A percentile compares a stretch with the other conserved stretches of the same genome.
These are phyloP conservation scores for Misgurnus anguillicaudatus DNA, from an alignment of 2,113 vertebrate genomes.

Conservation along the genomic window DNA sequence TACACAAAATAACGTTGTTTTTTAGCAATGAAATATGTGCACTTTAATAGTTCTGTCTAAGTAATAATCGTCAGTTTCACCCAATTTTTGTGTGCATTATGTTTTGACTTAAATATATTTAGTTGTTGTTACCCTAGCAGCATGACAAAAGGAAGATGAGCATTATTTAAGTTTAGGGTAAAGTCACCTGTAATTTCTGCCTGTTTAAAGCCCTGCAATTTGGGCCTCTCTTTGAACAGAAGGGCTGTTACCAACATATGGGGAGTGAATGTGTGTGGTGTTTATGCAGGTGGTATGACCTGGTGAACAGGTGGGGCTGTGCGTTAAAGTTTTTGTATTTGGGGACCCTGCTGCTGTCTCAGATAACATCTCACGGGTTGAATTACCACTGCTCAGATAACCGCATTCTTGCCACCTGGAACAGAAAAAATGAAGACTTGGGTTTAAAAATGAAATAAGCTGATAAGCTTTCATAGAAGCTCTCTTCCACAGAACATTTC, in stretches of 20 bases:
- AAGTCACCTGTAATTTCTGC: background rate
- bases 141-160: background rate
- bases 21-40: no score
- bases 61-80: background rate
- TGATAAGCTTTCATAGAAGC: background rate
- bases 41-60: background rate
- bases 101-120: background rate
- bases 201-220: background rate
- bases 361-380: constrained; percentile 1
- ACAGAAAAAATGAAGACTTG: background rate
- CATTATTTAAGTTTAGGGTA: background rate
- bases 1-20: no score
- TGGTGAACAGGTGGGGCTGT: constrained; percentile 1
- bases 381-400: constrained; percentile 18
- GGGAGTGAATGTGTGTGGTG: constrained; percentile 33
- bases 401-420: constrained; percentile 41
- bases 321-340: constrained; percentile 17
- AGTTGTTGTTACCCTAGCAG: background rate
- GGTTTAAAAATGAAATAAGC: background rate
- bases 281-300: constrained; percentile 25
- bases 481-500: constrained; percentile 3
- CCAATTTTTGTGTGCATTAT: background rate
- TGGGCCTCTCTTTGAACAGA: constrained; percentile 18
- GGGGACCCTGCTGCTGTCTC: constrained; percentile 1
- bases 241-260: constrained; percentile 14